phyloP scores from a whole-genome alignment of 2,888 invertebrate genomes.

The Megalurothrips usitatus region DNA sequence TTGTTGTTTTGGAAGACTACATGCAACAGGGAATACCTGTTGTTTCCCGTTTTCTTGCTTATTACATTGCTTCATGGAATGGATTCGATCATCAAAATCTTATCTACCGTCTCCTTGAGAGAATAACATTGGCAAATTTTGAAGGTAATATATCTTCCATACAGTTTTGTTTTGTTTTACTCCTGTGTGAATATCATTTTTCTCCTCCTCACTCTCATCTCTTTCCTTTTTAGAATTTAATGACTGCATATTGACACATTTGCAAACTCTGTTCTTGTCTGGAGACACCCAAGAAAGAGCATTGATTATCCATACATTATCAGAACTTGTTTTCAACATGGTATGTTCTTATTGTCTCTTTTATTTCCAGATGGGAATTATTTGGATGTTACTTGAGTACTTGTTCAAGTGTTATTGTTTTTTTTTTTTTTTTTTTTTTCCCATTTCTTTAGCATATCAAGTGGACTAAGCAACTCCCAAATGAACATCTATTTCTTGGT shows the following conservation, averaged over 20 bases:
- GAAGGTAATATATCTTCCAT: slow-evolving; percentile 27
- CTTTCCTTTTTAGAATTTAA: slow-evolving; percentile 31
- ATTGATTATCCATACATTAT: slow-evolving; percentile 29
- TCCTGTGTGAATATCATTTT: background rate
- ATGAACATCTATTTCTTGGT: background rate
- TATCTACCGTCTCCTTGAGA: slow-evolving; percentile 31
- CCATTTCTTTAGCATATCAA: background rate
- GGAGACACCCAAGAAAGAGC: slow-evolving; percentile 27
- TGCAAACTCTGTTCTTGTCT: slow-evolving; percentile 30
- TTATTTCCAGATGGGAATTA: background rate
- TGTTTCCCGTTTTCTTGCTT: slow-evolving; percentile 34
- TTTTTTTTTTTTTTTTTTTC: background rate
- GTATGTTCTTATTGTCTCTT: slow-evolving; percentile 18
- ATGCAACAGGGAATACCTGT: slow-evolving; percentile 36
- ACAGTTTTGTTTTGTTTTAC: too few relatives aligned
- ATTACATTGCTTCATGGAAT: slow-evolving; percentile 33
- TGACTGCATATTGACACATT: slow-evolving; percentile 13
- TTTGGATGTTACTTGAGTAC: background rate
- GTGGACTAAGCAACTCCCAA: background rate
- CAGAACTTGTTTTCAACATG: slow-evolving; percentile 30
- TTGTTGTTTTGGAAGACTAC: slow-evolving; percentile 32
- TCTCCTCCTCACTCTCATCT: background rate
- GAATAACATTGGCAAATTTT: slow-evolving; percentile 32
- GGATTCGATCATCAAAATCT: slow-evolving; percentile 30
- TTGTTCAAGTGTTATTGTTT: background rate